These are phyloP conservation scores for Silurus aristotelis DNA, from an alignment of 2,797 vertebrate genomes.

Conservation along the genomic window DNA sequence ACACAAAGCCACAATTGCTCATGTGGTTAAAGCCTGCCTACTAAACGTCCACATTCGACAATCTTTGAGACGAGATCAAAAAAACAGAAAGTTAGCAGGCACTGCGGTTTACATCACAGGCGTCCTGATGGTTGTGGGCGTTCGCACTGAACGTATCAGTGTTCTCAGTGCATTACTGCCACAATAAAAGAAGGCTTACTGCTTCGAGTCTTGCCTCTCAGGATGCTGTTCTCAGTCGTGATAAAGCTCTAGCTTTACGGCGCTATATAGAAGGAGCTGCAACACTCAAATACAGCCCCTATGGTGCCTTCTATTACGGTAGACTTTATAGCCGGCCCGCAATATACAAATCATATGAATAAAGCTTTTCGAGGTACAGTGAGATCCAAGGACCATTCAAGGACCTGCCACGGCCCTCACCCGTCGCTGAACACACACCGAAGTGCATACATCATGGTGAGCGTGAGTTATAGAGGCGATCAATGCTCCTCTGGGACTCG, in stretches of 20 bases:
- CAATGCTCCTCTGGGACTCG: slow-evolving; percentile 56
- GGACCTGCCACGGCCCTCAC: slow-evolving; percentile 64
- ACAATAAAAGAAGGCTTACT: slow-evolving; percentile 40
- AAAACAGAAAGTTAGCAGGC: slow-evolving; percentile 24
- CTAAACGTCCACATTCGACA: slow-evolving; percentile 10
- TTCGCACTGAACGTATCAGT: background rate
- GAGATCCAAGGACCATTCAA: slow-evolving; percentile 60
- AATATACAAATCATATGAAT: slow-evolving; percentile 39
- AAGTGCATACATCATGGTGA: slow-evolving; percentile 59
- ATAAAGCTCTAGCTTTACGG: slow-evolving; percentile 23
- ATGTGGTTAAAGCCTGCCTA: slow-evolving; percentile 25
- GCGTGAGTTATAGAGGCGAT: slow-evolving; percentile 51
- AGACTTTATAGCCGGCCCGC: slow-evolving; percentile 17
- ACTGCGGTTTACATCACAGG: slow-evolving; percentile 18
- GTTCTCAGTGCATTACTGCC: slow-evolving; percentile 23
- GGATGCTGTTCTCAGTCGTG: slow-evolving; percentile 8
- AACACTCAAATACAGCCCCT: slow-evolving; percentile 5
- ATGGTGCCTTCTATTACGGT: slow-evolving; percentile 30
- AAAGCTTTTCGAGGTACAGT: slow-evolving; percentile 60
- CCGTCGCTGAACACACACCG: slow-evolving; percentile 53
- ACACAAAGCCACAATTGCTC: slow-evolving; percentile 28
- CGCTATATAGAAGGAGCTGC: background rate
- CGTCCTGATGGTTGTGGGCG: slow-evolving; percentile 1
- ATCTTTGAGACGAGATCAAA: slow-evolving; percentile 25
- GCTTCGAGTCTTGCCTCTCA: slow-evolving; percentile 20